A percentile compares a stretch with the other conserved stretches of the same genome.
Conservation (phyloP, 2,888 invertebrate genomes). For the Apamea monoglypha region DNA sequence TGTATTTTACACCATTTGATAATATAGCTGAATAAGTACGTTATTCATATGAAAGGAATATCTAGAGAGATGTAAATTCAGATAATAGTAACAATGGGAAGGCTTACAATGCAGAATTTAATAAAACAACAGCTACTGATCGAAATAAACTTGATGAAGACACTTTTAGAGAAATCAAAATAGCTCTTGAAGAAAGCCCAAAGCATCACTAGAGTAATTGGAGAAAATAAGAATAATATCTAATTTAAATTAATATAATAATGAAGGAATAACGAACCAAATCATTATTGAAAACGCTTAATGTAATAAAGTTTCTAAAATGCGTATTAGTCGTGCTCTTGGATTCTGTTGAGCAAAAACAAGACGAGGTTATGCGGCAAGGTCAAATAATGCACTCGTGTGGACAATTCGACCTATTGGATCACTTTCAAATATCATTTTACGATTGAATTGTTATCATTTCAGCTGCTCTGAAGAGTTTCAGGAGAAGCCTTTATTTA, state of each 20-base stretch:
- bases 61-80: slow-evolving; percentile 21
- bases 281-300: slow-evolving; percentile 28
- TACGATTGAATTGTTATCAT: slow-evolving; percentile 37
- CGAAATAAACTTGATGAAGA: slow-evolving; percentile 8
- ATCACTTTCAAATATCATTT: slow-evolving; percentile 60
- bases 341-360: slow-evolving; percentile 77
- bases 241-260: slow-evolving; percentile 8
- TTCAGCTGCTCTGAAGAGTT: slow-evolving; percentile 23
- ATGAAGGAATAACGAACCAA: neutral
- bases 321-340: slow-evolving; percentile 71
- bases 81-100: slow-evolving; percentile 31
- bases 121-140: slow-evolving; percentile 6
- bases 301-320: slow-evolving; percentile 54
- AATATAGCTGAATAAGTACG: slow-evolving; percentile 1
- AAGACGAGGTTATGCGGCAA: slow-evolving; percentile 78
- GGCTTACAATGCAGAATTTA: slow-evolving; percentile 2
- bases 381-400: slow-evolving; percentile 72
- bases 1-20: slow-evolving; percentile 34
- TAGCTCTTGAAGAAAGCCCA: slow-evolving; percentile 2
- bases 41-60: slow-evolving; percentile 24
- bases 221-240: slow-evolving; percentile 8
- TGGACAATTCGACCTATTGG: slow-evolving; percentile 64
- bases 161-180: slow-evolving; percentile 6
- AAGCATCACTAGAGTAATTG: neutral
- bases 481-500: slow-evolving; percentile 5